phyloP scores from a whole-genome alignment of 2,888 invertebrate genomes.

The Hypomecis punctinalis region DNA sequence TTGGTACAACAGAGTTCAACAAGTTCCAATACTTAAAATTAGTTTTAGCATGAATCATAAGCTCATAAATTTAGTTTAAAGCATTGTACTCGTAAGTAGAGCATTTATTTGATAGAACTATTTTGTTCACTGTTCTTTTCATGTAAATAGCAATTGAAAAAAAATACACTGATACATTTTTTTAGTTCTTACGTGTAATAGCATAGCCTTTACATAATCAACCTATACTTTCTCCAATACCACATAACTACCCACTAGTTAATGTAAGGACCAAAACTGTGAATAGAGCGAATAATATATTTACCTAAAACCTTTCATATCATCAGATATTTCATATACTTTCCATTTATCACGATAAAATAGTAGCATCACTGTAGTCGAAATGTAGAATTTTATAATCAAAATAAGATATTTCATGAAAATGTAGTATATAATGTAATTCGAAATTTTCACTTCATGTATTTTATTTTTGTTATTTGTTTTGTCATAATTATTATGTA shows the following conservation, averaged over 20 bases:
- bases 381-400: constrained; percentile 58
- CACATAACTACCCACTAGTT: constrained; percentile 53
- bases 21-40: no score
- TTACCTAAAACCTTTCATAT: constrained; percentile 64
- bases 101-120: no score
- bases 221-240: not conserved
- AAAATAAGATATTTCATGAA: constrained; percentile 34
- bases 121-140: no score
- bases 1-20: no score
- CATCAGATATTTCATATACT: constrained; percentile 59
- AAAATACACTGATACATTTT: no score
- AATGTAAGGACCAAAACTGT: constrained; percentile 75
- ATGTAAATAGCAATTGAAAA: no score
- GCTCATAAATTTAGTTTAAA: no score
- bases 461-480: constrained; percentile 9
- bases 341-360: constrained; percentile 45
- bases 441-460: constrained; percentile 19
- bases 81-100: no score
- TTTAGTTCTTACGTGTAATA: no score
- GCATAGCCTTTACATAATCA: not conserved
- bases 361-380: constrained; percentile 52
- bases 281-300: constrained; percentile 60
- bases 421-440: constrained; percentile 34
- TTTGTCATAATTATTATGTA: not conserved
- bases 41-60: no score